Evolutionary conservation across 2,797 vertebrate genomes (phyloP), one percentile per base, ranked within the genome.

Genomic region (Anisognathus igniventris): DNA sequence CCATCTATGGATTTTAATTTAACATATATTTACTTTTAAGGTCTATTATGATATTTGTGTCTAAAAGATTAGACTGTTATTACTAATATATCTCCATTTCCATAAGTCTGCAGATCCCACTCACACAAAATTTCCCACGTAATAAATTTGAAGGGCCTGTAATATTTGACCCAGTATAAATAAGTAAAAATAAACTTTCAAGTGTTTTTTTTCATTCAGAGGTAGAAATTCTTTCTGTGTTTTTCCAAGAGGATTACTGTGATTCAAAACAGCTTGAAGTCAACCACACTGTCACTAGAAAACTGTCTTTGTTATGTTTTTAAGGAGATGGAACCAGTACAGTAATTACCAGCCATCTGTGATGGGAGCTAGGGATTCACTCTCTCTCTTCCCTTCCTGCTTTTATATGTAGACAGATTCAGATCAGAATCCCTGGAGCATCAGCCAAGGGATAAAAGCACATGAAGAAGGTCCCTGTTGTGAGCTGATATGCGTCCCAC

Each of bases 321-420:
- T 84, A 91, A 82, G 87, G 62, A 83, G 75, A 72, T 71, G 31
- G 82, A 91, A 82, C 42, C 4, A 4, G 39, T 77, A 71, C 39
- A 54, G 42, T 93, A 94, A 94, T 95, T 95, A 94, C 71, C 82
- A 92, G 61, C 91, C 85, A 91, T 93, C 91, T 96, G 91, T 78
- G 91, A 47, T 86, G 85, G 85, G 87, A 94, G 37, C 35, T 37
- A 65, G 89, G 62, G 82, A 90, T 21, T 89, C 30, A 2, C 7
- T 73, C 30, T 61, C 37, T 87, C 65, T 87, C 60, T 94, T 91
- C 22, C 35, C 23, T 86, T 92, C 39, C 66, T 84, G 51, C n/a
- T 80, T 86, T 93, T 90, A 27, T 68, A 77, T 3, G 6, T 77
- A 83, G 67, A 81, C 64, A 80, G 72, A 91, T 91, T 95, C 78